Base-by-base conservation (phyloP, 2,888 invertebrate species). In the Syritta pipiens region DNA sequence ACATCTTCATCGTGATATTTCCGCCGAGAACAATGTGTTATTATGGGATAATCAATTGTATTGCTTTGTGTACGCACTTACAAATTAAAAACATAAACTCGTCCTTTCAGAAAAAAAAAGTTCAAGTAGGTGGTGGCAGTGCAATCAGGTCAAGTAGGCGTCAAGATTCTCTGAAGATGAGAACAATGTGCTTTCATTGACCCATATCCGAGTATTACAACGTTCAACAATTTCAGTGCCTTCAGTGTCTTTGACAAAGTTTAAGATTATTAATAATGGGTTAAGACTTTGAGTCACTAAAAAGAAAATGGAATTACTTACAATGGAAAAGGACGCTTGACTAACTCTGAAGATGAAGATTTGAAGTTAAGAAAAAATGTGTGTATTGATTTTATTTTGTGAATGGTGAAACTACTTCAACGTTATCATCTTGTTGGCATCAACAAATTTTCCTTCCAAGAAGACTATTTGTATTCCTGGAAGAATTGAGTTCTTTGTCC, bases 131-230 rank as follows among this genome's bases (percentile, higher is more conserved):
- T n/a, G n/a, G 40, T 26, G 26, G 10, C 46, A 10, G 35, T 20
- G 37, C 44, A 53, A 53, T 69, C 46, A 35, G 69, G 69, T 69
- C 60, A 69, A 69, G 60, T 60, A 46, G 60, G 20, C 35, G 26
- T 53, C 44, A 10, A 51, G 68, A 69, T 60, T n/a, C 22, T 44
- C 20, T 42, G 51, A 26, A 12, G 60, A 51, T 60, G 35, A 59
- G 35, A 60, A 60, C 35, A 48, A 60, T 26, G 24, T 26, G 35
- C 35, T 48, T 35, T 14, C 24, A 48, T 22, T 60, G 48, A 60
- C 60, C 46, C 60, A 48, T 48, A 48, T 48, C 24, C 2, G 14
- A 17, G 17, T 37, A 5, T 22, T 14, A 53, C n/a, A 35, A 12
- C 37, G n/a, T 37, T 48, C 24, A 48, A 32, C 10, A 48, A 35